Conservation (phyloP, 2,113 vertebrate genomes). For the Austrofundulus limnaeus region DNA sequence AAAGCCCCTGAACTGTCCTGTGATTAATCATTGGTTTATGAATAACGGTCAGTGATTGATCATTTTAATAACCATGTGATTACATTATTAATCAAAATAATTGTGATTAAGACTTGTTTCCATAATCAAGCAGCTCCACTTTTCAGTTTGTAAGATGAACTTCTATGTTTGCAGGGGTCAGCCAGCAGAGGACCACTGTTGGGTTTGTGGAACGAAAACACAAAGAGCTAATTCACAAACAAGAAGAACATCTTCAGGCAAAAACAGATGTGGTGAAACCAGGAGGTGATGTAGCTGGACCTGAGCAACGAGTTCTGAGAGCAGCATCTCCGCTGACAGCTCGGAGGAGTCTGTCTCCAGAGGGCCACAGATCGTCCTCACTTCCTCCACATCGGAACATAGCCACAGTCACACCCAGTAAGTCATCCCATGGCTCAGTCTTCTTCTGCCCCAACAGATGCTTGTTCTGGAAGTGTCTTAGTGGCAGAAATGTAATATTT, state of each 20-base stretch:
- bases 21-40: too few relatives aligned
- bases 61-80: too few relatives aligned
- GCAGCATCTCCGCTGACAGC: conserved; percentile 71
- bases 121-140: too few relatives aligned
- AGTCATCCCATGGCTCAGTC: conserved; percentile 28
- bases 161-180: conserved; percentile 73
- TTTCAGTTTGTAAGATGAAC: too few relatives aligned
- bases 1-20: too few relatives aligned
- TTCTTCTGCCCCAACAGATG: too few relatives aligned
- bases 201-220: conserved; percentile 80
- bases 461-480: too few relatives aligned
- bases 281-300: neutral
- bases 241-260: conserved; percentile 58
- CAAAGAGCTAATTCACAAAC: conserved; percentile 76
- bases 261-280: conserved; percentile 23
- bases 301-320: conserved; percentile 4
- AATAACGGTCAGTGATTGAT: too few relatives aligned
- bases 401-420: conserved; percentile 82
- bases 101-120: too few relatives aligned
- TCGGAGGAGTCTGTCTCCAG: conserved; percentile 82
- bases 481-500: too few relatives aligned
- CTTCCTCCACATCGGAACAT: conserved; percentile 85
- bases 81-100: too few relatives aligned
- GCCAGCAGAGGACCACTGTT: conserved; percentile 74
- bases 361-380: conserved; percentile 86